Conservation (phyloP, 2,797 vertebrate species). For the Craterocephalus amniculus region DNA sequence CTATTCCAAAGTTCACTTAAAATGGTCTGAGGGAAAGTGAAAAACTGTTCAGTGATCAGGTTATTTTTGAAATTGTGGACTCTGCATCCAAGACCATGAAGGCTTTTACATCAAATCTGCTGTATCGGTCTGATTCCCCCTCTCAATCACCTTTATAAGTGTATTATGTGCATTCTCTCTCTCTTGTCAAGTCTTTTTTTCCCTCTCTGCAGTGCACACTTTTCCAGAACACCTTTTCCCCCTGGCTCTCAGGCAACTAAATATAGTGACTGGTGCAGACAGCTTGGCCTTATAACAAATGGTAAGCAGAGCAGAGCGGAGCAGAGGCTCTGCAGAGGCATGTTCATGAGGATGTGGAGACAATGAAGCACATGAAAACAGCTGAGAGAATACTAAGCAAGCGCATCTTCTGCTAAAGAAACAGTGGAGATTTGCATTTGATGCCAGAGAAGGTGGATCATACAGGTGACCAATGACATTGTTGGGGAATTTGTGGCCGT, state of each 20-base stretch:
- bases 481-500: neutral
- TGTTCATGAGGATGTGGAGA: conserved; percentile 13
- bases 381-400: neutral
- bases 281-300: conserved; percentile 76
- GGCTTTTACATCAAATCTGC: neutral
- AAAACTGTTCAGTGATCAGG: too few relatives aligned
- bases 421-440: neutral
- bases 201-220: conserved; percentile 66
- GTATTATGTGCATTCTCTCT: neutral
- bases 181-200: neutral
- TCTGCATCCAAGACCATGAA: too few relatives aligned
- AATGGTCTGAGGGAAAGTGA: too few relatives aligned
- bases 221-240: conserved; percentile 79
- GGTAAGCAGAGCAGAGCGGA: conserved; percentile 63
- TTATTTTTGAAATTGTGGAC: too few relatives aligned
- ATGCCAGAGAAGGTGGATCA: neutral
- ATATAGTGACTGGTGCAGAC: conserved; percentile 81
- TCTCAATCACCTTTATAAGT: conserved; percentile 21
- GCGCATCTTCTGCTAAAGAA: neutral
- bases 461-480: neutral
- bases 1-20: too few relatives aligned
- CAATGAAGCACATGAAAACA: conserved; percentile 9
- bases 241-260: conserved; percentile 73
- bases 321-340: conserved; percentile 39
- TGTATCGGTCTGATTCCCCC: neutral